Percentiles rank a stretch among this genome's conserved stretches.
Evolutionary conservation across 2,888 invertebrate genomes (phyloP).

Genomic region (Acanthosepion pharaonis): DNA sequence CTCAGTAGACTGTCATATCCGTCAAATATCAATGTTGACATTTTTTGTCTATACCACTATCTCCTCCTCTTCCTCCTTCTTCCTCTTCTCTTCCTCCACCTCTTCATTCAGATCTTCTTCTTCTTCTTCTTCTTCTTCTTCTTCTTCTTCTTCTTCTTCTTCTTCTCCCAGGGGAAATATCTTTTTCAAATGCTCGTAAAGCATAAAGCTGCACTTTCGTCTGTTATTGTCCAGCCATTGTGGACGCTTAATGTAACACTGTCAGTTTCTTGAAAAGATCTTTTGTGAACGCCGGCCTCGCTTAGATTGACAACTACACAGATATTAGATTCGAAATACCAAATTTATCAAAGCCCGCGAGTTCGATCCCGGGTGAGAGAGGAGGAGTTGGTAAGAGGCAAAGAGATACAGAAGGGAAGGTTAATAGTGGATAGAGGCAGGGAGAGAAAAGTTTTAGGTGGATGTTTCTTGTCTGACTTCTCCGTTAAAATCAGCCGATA

Average conservation of each 20-base stretch:
- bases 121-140: not conserved
- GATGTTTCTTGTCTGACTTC: not conserved
- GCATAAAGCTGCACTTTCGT: not conserved
- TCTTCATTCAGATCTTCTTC: not conserved
- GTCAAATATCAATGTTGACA: too few relatives aligned
- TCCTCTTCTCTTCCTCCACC: not conserved
- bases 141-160: not conserved
- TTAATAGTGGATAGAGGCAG: not conserved
- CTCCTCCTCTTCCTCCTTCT: too few relatives aligned
- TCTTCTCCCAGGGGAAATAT: not conserved
- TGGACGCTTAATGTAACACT: not conserved
- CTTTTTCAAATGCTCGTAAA: not conserved
- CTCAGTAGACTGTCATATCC: too few relatives aligned
- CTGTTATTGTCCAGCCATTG: not conserved
- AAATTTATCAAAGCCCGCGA: not conserved
- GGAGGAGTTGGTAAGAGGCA: not conserved
- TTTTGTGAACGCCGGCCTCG: not conserved
- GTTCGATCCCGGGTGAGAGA: not conserved
- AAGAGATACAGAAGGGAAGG: not conserved
- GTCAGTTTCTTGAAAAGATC: not conserved
- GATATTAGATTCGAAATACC: constrained; percentile 33
- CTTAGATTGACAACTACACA: not conserved
- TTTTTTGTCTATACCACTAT: too few relatives aligned
- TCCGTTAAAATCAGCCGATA: not conserved
- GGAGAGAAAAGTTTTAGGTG: not conserved